Evolutionary conservation across 1,140 invertebrate species (phyloP).

Genomic region (Hyposmocoma kahamanoa): DNA sequence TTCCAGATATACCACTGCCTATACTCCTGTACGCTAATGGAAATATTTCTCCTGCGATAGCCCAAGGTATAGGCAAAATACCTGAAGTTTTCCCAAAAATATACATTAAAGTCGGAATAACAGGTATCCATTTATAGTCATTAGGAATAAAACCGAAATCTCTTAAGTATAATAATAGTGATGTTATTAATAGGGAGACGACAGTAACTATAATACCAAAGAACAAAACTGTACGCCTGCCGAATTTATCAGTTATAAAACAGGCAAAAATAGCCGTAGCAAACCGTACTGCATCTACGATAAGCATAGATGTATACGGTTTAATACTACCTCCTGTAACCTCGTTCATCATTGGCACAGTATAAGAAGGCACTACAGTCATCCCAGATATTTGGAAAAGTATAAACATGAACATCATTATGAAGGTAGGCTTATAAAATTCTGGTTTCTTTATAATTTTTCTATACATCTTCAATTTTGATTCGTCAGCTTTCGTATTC

Average conservation of each 20-base stretch:
- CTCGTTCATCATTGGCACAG: conserved; percentile 53
- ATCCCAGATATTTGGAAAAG: conserved; percentile 62
- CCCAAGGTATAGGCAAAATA: conserved; percentile 74
- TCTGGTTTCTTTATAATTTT: conserved; percentile 42
- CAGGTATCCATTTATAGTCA: conserved; percentile 51
- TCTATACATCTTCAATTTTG: conserved; percentile 28
- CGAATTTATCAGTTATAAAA: conserved; percentile 48
- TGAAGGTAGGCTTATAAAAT: conserved; percentile 60
- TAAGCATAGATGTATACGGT: conserved; percentile 45
- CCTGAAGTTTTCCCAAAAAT: conserved; percentile 65
- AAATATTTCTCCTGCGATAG: conserved; percentile 74
- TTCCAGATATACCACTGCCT: conserved; percentile 73
- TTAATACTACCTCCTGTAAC: conserved; percentile 41
- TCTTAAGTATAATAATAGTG: conserved; percentile 45
- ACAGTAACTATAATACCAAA: conserved; percentile 45
- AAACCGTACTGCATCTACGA: conserved; percentile 56
- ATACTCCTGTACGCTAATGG: conserved; percentile 67
- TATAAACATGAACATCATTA: conserved; percentile 66
- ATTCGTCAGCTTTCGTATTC: conserved; percentile 15
- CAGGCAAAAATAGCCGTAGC: conserved; percentile 48
- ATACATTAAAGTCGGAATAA: conserved; percentile 46
- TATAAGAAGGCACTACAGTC: conserved; percentile 61
- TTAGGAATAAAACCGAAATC: conserved; percentile 45
- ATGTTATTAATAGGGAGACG: conserved; percentile 33
- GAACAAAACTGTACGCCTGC: conserved; percentile 54